Evolutionary conservation across 2,113 vertebrate genomes (phyloP).

Genomic region (Ceyx cyanopectus): DNA sequence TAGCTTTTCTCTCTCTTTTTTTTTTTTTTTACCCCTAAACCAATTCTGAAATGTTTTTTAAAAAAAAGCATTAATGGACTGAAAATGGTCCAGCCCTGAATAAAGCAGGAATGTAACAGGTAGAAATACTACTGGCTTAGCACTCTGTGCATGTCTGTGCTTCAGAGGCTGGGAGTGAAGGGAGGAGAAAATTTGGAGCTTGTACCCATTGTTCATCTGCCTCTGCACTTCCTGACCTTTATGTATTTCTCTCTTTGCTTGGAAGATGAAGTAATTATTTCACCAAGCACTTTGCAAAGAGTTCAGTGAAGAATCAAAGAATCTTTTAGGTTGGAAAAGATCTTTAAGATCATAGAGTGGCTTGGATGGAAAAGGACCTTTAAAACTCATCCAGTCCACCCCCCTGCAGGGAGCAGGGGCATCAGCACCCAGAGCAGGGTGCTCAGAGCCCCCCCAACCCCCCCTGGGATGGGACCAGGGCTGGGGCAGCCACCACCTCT

Average conservation of each 20-base stretch:
- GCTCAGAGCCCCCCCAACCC: not conserved
- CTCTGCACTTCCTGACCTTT: constrained; percentile 1
- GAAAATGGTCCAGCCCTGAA: not conserved
- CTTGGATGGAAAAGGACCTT: not conserved
- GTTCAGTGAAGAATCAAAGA: not conserved
- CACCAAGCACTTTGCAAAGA: not conserved
- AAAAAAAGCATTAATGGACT: constrained; percentile 24
- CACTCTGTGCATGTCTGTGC: not conserved
- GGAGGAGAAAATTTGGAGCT: not conserved
- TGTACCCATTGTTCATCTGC: not conserved
- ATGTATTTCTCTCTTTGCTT: not conserved
- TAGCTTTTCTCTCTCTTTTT: not conserved
- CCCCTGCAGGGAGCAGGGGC: not conserved
- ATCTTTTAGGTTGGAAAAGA: not conserved
- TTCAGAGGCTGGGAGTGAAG: not conserved
- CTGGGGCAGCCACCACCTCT: not conserved
- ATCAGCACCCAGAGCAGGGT: not conserved
- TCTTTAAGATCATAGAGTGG: not conserved
- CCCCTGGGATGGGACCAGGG: not conserved
- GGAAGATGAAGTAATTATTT: not conserved
- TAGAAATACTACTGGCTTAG: constrained; percentile 5
- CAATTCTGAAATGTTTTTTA: constrained; percentile 25
- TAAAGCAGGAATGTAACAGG: not conserved
- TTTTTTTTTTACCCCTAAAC: not conserved
- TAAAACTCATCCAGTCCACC: not conserved